phyloP scores from a whole-genome alignment of 2,797 vertebrate species.

The Spinibarbus caldwelli region DNA sequence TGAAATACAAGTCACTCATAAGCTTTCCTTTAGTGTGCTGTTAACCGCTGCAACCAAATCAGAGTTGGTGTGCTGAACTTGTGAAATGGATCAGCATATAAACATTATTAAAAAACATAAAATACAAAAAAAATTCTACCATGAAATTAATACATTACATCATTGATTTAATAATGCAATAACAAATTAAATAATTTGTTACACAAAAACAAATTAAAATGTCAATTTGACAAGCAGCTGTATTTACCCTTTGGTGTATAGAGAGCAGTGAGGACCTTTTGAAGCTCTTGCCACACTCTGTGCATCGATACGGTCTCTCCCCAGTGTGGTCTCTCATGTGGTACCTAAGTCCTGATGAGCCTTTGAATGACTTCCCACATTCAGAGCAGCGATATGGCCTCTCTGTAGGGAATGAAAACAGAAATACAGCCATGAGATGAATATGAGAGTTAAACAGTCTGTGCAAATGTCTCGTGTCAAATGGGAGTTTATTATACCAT shows the following conservation, averaged over 20 bases:
- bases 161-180: not conserved
- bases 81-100: not conserved
- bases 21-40: not conserved
- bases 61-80: not conserved
- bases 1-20: not conserved
- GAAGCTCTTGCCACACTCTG: conserved; percentile 88
- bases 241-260: conserved; percentile 87
- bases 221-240: conserved; percentile 58
- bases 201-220: conserved; percentile 14
- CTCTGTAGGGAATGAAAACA: conserved; percentile 68
- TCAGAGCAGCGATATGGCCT: conserved; percentile 86
- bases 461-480: not conserved
- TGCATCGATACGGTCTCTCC: conserved; percentile 79
- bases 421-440: not conserved
- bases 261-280: conserved; percentile 91
- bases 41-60: not conserved
- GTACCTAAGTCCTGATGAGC: conserved; percentile 83
- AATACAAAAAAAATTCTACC: not conserved
- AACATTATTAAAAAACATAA: not conserved
- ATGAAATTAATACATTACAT: not conserved
- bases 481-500: not conserved
- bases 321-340: conserved; percentile 86
- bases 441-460: not conserved
- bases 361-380: conserved; percentile 85
- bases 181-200: no score